Evolutionary conservation across 1,140 invertebrate species (phyloP), one percentile per base, ranked within the genome.

Genomic region (Doryteuthis pealeii): DNA sequence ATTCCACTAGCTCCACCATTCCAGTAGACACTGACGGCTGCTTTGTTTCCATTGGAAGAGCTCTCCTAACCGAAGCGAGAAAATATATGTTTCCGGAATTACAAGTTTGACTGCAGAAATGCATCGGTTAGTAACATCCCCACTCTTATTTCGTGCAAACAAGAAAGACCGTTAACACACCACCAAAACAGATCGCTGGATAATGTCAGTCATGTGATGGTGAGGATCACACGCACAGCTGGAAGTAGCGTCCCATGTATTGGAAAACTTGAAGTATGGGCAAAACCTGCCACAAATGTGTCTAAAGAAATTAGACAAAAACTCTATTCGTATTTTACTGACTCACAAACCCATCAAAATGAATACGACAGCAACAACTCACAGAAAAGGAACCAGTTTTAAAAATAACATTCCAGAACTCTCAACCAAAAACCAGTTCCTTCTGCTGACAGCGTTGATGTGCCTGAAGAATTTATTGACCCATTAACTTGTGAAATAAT

Each of bases 391-490:
- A 18, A 33, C 62, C 14, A 26, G 72, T n/a, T 66, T 12, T 70
- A 35, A 68, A 22, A 32, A 66, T 8, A 70, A 70, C n/a, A 49
- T 32, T 45, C 26, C 35, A 58, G 32, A 28, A 26, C 31, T 33
- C 10, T 28, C 28, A 33, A 49, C 28, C 30, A 70, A 49, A 54
- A 40, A n/a, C 1, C 54, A 33, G 2, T 22, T 75, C 6, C n/a
- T 2, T 70, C 22, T 28, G 40, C 30, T 5, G 72, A 79, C 65
- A 75, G 74, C 32, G 66, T 83, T 30, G 79, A 83, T 26, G 80
- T 87, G 45, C 94, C 94, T 28, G 92, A 94, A 77, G 92, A 94
- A 75, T 95, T 94, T 87, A 83, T 93, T 30, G 94, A 96, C 86
- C 89, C 91, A 22, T 91, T 96, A 72, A 94, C 94, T 33, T 93